A percentile compares a stretch with the other conserved stretches of the same genome.
phyloP scores from a whole-genome alignment of 2,888 invertebrate genomes.

The Caenorhabditis afra region DNA sequence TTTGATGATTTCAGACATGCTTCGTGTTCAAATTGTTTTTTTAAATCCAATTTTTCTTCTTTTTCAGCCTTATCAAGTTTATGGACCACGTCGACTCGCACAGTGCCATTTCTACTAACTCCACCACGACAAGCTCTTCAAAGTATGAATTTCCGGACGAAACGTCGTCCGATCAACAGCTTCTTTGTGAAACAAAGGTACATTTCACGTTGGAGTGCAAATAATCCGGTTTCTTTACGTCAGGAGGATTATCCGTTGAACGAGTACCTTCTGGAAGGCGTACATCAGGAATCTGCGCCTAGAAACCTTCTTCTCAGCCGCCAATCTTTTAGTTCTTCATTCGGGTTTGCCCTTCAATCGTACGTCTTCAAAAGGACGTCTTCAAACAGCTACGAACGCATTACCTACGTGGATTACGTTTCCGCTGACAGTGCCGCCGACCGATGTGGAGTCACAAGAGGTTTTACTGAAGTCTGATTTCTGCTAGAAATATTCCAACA shows the following conservation, averaged over 20 bases:
- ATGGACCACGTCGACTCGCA: constrained; percentile 40
- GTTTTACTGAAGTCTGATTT: no score
- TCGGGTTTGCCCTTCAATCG: constrained; percentile 95
- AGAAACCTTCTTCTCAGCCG: constrained; percentile 86
- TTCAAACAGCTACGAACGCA: constrained; percentile 94
- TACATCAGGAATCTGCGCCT: constrained; percentile 48
- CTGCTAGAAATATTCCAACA: no score
- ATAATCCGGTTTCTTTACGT: background rate
- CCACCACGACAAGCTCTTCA: constrained; percentile 50
- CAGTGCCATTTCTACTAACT: constrained; percentile 40
- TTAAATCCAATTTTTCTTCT: background rate
- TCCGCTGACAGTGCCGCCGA: constrained; percentile 94
- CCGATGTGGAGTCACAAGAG: constrained; percentile 93
- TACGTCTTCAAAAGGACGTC: constrained; percentile 96
- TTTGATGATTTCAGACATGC: no score
- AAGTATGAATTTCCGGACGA: constrained; percentile 41
- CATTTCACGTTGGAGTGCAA: background rate
- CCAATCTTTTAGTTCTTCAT: constrained; percentile 89
- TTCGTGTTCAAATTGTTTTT: background rate
- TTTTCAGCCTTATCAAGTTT: constrained; percentile 5
- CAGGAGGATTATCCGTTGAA: constrained; percentile 49
- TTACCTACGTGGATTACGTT: constrained; percentile 97
- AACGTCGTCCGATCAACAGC: constrained; percentile 27
- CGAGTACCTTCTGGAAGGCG: constrained; percentile 37
- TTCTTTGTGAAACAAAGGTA: constrained; percentile 35